These are phyloP conservation scores for Cryptocephalus moraei DNA, from an alignment of 2,888 invertebrate species.

Conservation along the genomic window DNA sequence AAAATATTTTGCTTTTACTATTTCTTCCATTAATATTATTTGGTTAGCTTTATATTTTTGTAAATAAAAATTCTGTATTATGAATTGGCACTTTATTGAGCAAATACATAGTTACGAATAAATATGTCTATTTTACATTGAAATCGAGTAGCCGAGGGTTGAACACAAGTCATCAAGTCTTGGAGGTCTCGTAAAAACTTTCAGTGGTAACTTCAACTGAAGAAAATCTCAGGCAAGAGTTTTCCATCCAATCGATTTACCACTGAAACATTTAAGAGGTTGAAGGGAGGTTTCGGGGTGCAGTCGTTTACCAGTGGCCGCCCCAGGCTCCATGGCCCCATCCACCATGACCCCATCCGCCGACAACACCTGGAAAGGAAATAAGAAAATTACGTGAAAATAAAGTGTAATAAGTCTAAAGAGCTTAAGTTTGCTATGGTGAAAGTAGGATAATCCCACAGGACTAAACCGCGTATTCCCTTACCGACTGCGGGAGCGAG, in stretches of 20 bases:
- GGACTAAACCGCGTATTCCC: no score
- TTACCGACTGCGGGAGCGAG: constrained; percentile 5
- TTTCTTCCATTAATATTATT: no score
- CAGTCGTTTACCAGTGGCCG: constrained; percentile 8
- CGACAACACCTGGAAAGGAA: constrained; percentile 3
- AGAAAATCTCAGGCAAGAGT: not conserved
- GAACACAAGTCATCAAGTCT: no score
- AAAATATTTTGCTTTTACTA: no score
- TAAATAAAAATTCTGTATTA: no score
- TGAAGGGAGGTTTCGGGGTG: not conserved
- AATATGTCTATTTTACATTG: no score
- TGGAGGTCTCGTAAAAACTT: constrained; percentile 4
- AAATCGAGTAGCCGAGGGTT: no score
- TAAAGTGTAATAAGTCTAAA: no score
- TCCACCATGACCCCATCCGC: constrained; percentile 7
- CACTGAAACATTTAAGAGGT: constrained; percentile 3
- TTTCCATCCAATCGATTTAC: not conserved
- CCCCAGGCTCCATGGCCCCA: constrained; percentile 6
- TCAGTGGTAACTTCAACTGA: constrained; percentile 1
- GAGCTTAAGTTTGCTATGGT: not conserved
- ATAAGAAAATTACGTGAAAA: no score
- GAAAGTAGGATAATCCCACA: no score
- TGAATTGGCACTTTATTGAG: not conserved
- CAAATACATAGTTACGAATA: no score
- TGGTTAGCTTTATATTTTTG: no score